Evolutionary conservation across 2,797 vertebrate species (phyloP).

Genomic region (Myotis planiceps): DNA sequence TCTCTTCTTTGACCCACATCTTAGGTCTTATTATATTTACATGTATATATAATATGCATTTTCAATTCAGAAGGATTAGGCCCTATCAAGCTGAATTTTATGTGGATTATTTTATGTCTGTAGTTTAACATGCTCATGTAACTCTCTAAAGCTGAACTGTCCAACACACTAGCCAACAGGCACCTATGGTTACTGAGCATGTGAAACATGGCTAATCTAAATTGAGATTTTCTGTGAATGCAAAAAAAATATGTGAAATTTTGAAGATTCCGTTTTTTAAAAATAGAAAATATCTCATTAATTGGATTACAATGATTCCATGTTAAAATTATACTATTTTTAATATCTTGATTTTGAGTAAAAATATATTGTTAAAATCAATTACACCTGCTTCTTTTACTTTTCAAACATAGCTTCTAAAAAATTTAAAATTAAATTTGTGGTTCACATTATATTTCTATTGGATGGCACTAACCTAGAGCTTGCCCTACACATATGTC

Average conservation of each 20-base stretch:
- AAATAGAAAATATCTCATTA: neutral
- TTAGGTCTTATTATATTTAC: neutral
- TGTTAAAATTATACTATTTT: neutral
- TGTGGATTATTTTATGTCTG: neutral
- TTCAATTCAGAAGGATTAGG: neutral
- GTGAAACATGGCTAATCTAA: neutral
- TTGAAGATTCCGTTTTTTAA: neutral
- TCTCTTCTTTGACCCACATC: neutral
- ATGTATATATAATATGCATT: neutral
- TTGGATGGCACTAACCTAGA: neutral
- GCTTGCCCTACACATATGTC: neutral
- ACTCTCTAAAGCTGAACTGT: neutral
- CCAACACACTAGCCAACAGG: neutral
- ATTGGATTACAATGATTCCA: neutral
- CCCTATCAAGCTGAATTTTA: neutral
- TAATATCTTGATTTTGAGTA: neutral
- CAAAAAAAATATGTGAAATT: neutral
- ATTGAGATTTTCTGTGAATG: neutral
- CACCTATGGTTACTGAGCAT: neutral
- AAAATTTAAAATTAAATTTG: constrained; percentile 2
- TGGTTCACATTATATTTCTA: neutral
- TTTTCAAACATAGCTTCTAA: neutral
- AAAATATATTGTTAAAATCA: neutral
- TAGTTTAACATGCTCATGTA: neutral
- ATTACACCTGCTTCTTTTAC: neutral